Percentiles rank a stretch among this genome's conserved stretches.
phyloP scores from a whole-genome alignment of 2,888 invertebrate genomes.

The Drosophila stalkeri region DNA sequence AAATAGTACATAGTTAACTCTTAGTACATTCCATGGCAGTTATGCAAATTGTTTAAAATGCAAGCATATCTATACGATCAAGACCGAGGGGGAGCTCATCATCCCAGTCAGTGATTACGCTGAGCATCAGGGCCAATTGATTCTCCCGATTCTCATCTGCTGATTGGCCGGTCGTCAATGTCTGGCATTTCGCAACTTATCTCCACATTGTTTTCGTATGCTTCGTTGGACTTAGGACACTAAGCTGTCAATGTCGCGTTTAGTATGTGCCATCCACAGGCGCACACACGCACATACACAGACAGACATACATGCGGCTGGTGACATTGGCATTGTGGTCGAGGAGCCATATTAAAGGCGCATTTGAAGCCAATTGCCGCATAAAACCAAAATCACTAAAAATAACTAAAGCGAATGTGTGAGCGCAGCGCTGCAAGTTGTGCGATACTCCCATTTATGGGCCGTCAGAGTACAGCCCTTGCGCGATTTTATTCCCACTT shows the following conservation, averaged over 20 bases:
- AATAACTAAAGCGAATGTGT: slow-evolving; percentile 17
- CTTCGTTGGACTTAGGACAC: slow-evolving; percentile 40
- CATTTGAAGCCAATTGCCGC: slow-evolving; percentile 58
- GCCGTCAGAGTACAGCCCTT: neutral
- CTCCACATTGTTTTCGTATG: slow-evolving; percentile 53
- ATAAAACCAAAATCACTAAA: slow-evolving; percentile 51
- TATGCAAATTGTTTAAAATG: slow-evolving; percentile 6
- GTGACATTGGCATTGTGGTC: slow-evolving; percentile 8
- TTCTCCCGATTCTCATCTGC: slow-evolving; percentile 3
- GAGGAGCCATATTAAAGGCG: slow-evolving; percentile 37
- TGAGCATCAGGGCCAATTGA: slow-evolving; percentile 20
- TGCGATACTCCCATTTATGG: neutral
- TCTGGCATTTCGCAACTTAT: slow-evolving; percentile 39
- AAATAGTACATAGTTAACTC: neutral
- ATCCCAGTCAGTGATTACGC: slow-evolving; percentile 13
- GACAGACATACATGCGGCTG: neutral
- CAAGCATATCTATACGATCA: neutral
- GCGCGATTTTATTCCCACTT: slow-evolving; percentile 1
- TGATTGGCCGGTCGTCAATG: slow-evolving; percentile 18
- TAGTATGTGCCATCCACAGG: slow-evolving; percentile 12
- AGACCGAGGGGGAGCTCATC: neutral
- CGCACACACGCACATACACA: neutral
- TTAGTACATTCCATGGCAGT: neutral
- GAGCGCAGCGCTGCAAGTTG: slow-evolving; percentile 19
- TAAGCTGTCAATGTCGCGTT: slow-evolving; percentile 43